phyloP scores from a whole-genome alignment of 2,797 vertebrate genomes.

The Clarias platycephalus region DNA sequence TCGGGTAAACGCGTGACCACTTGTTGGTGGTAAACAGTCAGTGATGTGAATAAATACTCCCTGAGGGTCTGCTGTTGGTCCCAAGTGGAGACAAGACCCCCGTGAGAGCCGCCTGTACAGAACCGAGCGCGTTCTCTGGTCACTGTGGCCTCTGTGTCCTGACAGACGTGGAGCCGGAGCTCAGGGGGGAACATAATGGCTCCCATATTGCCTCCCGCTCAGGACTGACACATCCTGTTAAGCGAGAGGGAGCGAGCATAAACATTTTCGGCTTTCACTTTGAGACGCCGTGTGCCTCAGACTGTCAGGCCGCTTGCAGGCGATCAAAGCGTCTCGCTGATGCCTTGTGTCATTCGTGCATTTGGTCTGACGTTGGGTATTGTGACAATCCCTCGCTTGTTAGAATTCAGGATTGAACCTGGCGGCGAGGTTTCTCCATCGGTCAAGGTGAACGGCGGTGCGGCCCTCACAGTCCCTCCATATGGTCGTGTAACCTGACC shows the following conservation, averaged over 20 bases:
- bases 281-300: conserved; percentile 66
- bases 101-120: conserved; percentile 19
- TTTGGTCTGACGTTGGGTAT: conserved; percentile 68
- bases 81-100: conserved; percentile 1
- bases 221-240: conserved; percentile 70
- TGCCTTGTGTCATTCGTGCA: conserved; percentile 64
- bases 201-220: conserved; percentile 62
- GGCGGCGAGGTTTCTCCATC: conserved; percentile 53
- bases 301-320: conserved; percentile 69
- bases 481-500: conserved; percentile 58
- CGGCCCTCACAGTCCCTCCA: conserved; percentile 59
- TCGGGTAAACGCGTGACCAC: neutral
- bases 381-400: conserved; percentile 71
- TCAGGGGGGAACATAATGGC: conserved; percentile 56
- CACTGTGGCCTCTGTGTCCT: conserved; percentile 42
- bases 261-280: conserved; percentile 68
- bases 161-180: conserved; percentile 50
- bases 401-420: conserved; percentile 58
- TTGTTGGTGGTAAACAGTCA: conserved; percentile 29
- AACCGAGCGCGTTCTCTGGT: conserved; percentile 41
- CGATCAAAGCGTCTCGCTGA: conserved; percentile 77
- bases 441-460: conserved; percentile 63
- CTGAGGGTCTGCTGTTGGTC: conserved; percentile 17
- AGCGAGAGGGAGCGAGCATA: conserved; percentile 64
- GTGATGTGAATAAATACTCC: conserved; percentile 23